A percentile compares a stretch with the other conserved stretches of the same genome.
phyloP scores from a whole-genome alignment of 30 jellyfish, hydroid and myxozoan genomes.

The Mastigias papua region DNA sequence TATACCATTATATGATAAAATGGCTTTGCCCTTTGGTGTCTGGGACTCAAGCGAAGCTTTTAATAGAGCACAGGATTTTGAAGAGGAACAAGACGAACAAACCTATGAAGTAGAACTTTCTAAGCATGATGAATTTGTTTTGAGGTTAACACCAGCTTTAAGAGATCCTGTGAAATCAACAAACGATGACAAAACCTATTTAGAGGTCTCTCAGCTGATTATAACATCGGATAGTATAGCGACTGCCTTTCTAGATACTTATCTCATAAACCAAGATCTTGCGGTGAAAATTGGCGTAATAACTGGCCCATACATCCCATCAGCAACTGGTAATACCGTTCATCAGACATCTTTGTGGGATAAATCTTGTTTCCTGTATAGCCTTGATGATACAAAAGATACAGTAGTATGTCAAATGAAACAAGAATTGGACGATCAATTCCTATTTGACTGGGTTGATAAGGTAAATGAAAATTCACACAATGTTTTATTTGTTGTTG shows the following conservation, averaged over 20 bases:
- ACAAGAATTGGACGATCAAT: conserved; percentile 10
- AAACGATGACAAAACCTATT: neutral
- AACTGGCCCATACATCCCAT: conserved; percentile 16
- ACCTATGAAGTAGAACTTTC: conserved; percentile 33
- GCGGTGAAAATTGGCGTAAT: conserved; percentile 47
- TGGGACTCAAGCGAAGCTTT: conserved; percentile 82
- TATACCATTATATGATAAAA: neutral
- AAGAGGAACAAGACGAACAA: conserved; percentile 85
- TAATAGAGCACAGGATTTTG: conserved; percentile 78
- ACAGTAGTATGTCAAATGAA: conserved; percentile 52
- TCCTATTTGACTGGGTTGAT: conserved; percentile 48
- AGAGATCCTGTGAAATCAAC: neutral
- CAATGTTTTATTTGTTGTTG: too few species aligned
- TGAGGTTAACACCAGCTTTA: conserved; percentile 27
- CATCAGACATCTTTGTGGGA: conserved; percentile 47
- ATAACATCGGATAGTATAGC: conserved; percentile 42
- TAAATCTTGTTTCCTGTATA: conserved; percentile 55
- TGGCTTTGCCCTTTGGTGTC: conserved; percentile 75
- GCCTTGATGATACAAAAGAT: conserved; percentile 6
- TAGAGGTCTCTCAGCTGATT: conserved; percentile 27
- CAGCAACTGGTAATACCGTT: conserved; percentile 27
- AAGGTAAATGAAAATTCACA: conserved; percentile 28
- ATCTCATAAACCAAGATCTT: conserved; percentile 7
- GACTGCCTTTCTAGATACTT: conserved; percentile 57
- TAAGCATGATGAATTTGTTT: conserved; percentile 24